Evolutionary conservation across 2,113 vertebrate genomes (phyloP).

Genomic region (Ariopsis seemanni): DNA sequence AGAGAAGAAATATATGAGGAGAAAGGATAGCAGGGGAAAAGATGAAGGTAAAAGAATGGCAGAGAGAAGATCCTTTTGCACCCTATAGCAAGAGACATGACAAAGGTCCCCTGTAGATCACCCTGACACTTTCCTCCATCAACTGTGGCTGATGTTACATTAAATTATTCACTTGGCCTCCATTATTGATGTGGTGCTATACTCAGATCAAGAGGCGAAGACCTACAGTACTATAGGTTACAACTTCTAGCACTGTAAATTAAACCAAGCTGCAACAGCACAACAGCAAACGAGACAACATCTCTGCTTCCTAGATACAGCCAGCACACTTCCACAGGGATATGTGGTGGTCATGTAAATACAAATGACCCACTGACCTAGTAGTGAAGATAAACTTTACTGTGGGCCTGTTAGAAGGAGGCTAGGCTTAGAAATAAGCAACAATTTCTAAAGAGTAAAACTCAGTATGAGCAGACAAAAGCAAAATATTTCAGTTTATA

Average conservation of each 20-base stretch:
- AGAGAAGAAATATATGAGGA: background rate
- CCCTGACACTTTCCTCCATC: slow-evolving; percentile 32
- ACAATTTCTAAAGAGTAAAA: background rate
- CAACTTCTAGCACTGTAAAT: slow-evolving; percentile 36
- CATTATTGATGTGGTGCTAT: slow-evolving; percentile 46
- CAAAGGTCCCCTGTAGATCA: slow-evolving; percentile 30
- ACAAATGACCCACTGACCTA: slow-evolving; percentile 15
- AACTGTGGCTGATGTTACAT: slow-evolving; percentile 24
- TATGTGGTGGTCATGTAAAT: background rate
- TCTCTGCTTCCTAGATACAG: background rate
- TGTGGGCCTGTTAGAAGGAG: background rate
- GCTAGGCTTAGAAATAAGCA: background rate
- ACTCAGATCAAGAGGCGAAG: slow-evolving; percentile 41
- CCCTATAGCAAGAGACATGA: slow-evolving; percentile 27
- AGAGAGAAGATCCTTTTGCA: background rate
- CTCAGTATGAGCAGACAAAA: too few species aligned
- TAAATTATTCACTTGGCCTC: slow-evolving; percentile 48
- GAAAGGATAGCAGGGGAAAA: background rate
- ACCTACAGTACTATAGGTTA: slow-evolving; percentile 19
- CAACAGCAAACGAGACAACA: slow-evolving; percentile 1
- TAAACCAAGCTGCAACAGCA: background rate
- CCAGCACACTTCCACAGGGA: background rate
- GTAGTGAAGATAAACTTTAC: slow-evolving; percentile 5
- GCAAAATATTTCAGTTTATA: too few species aligned
- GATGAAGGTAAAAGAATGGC: background rate